A percentile compares a stretch with the other conserved stretches of the same genome.
Conservation (phyloP, 2,113 vertebrate genomes). For the Chaetodon trifascialis region DNA sequence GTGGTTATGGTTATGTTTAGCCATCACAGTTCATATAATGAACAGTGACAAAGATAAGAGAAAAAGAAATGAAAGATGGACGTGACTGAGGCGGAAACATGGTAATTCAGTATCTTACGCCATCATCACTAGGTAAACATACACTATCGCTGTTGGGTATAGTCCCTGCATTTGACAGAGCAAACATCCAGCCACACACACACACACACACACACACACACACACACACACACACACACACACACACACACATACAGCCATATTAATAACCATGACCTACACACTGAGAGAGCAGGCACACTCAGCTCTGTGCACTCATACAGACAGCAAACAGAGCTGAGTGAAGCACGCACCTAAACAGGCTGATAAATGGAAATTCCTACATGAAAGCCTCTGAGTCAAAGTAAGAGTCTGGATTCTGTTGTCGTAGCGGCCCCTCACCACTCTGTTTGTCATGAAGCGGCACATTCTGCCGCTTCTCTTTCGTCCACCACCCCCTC, state of each 20-base stretch:
- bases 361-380: neutral
- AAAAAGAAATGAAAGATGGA: neutral
- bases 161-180: neutral
- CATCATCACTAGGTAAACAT: neutral
- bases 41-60: neutral
- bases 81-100: neutral
- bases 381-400: neutral
- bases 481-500: neutral
- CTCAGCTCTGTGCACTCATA: neutral
- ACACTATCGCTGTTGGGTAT: neutral
- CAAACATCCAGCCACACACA: neutral
- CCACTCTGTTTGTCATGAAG: conserved; percentile 4
- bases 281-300: neutral
- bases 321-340: neutral
- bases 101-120: too few relatives aligned
- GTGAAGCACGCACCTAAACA: neutral
- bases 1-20: too few relatives aligned
- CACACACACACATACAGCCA: neutral
- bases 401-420: neutral
- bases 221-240: neutral
- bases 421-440: neutral
- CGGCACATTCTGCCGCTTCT: neutral
- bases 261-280: neutral
- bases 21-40: neutral
- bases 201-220: too few relatives aligned